These are phyloP conservation scores for Rhinogobius similis DNA, from an alignment of 2,113 vertebrate genomes.

Conservation along the genomic window DNA sequence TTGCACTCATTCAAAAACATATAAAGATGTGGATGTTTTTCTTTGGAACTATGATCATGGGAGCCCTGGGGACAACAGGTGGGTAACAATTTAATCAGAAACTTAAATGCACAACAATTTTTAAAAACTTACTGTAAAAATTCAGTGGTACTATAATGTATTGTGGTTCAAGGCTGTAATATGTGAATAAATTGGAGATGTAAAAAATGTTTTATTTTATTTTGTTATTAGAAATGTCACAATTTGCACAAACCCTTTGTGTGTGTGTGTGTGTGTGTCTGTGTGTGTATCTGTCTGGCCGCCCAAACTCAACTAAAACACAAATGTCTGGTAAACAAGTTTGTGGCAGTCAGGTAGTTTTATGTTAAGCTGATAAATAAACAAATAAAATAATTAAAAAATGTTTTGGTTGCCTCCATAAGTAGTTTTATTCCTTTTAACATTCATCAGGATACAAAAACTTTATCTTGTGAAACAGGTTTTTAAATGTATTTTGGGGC, in stretches of 20 bases:
- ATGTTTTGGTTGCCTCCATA: neutral
- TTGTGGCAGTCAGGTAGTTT: neutral
- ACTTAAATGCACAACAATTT: neutral
- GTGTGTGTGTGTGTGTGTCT: no score
- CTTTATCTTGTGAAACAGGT: neutral
- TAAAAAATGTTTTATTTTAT: neutral
- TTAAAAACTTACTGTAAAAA: no score
- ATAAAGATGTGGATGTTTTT: conserved; percentile 44
- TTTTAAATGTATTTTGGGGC: neutral
- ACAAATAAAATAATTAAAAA: neutral
- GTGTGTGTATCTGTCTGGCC: neutral
- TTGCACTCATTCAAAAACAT: conserved; percentile 17
- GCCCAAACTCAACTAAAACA: neutral
- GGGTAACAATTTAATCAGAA: neutral
- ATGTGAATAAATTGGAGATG: neutral
- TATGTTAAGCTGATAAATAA: neutral
- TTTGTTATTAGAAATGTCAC: no score
- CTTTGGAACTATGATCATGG: conserved; percentile 20
- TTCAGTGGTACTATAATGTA: neutral
- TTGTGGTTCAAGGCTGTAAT: neutral
- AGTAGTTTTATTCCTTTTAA: neutral
- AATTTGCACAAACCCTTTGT: no score
- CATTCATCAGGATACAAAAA: no score
- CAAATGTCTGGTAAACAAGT: neutral
- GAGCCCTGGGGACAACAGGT: conserved; percentile 24